Evolutionary conservation across 64 coral and sea anemone species (phyloP).

Genomic region (Actinia tenebrosa): DNA sequence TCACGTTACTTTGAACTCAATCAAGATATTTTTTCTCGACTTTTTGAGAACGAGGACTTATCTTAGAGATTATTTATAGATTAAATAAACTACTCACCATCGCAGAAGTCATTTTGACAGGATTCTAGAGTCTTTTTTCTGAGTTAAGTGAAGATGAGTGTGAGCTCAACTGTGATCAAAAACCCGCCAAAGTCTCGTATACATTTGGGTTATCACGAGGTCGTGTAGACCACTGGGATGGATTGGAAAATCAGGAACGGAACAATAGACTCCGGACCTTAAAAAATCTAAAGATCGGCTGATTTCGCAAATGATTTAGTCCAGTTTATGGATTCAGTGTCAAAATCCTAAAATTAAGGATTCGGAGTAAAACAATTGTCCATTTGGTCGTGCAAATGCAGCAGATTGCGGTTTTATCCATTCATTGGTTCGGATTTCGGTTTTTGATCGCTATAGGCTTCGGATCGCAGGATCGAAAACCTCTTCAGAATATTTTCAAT

Average conservation of each 20-base stretch:
- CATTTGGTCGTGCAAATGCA: too few relatives aligned
- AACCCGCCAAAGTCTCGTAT: background rate
- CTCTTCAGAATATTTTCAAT: too few relatives aligned
- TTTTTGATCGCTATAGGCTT: too few relatives aligned
- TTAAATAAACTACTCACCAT: constrained; percentile 1
- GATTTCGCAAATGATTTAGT: background rate
- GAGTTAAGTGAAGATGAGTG: background rate
- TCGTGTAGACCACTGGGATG: background rate
- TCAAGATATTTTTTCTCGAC: background rate
- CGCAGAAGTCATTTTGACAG: constrained; percentile 10
- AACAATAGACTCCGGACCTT: background rate
- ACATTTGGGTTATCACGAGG: background rate
- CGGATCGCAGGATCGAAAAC: too few relatives aligned
- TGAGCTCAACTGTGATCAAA: background rate
- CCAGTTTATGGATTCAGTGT: background rate
- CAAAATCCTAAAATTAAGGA: background rate
- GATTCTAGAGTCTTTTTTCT: background rate
- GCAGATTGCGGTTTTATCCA: too few relatives aligned
- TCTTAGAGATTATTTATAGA: background rate
- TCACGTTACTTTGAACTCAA: constrained; percentile 2
- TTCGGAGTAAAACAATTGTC: too few relatives aligned
- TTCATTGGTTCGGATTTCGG: too few relatives aligned
- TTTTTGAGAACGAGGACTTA: background rate
- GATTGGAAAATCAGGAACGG: background rate
- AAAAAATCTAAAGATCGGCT: background rate